phyloP scores from a whole-genome alignment of 2,888 invertebrate genomes.

The Cheilosia impressa region DNA sequence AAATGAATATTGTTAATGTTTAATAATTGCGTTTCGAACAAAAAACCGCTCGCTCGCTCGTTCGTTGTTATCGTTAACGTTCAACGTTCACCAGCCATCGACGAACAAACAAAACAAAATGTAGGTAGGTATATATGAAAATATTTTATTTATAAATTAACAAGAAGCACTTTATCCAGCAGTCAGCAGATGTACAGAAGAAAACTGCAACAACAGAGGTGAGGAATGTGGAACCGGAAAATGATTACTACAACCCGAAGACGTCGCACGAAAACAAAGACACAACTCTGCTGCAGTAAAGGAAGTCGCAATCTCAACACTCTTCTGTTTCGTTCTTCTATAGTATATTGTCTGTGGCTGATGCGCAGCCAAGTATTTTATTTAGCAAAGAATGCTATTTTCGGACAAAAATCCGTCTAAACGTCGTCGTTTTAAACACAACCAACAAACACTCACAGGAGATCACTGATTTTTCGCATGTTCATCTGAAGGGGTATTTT shows the following conservation, averaged over 20 bases:
- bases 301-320: conserved; percentile 54
- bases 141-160: conserved; percentile 44
- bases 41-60: neutral
- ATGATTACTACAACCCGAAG: conserved; percentile 55
- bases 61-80: conserved; percentile 61
- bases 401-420: conserved; percentile 58
- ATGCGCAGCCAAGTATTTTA: conserved; percentile 41
- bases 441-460: conserved; percentile 18
- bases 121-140: neutral
- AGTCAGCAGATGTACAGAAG: conserved; percentile 36
- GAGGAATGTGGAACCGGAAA: conserved; percentile 60
- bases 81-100: conserved; percentile 44
- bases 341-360: conserved; percentile 29
- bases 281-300: conserved; percentile 39
- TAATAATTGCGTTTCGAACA: conserved; percentile 63
- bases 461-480: conserved; percentile 56
- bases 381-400: conserved; percentile 65
- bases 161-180: conserved; percentile 14
- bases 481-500: conserved; percentile 45
- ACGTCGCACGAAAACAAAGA: conserved; percentile 52
- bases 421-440: conserved; percentile 42
- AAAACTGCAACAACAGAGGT: conserved; percentile 25
- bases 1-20: conserved; percentile 53
- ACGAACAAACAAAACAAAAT: neutral
- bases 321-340: conserved; percentile 9